These are phyloP conservation scores for Wiebesia pumilae DNA, from an alignment of 1,140 invertebrate species.

Conservation along the genomic window DNA sequence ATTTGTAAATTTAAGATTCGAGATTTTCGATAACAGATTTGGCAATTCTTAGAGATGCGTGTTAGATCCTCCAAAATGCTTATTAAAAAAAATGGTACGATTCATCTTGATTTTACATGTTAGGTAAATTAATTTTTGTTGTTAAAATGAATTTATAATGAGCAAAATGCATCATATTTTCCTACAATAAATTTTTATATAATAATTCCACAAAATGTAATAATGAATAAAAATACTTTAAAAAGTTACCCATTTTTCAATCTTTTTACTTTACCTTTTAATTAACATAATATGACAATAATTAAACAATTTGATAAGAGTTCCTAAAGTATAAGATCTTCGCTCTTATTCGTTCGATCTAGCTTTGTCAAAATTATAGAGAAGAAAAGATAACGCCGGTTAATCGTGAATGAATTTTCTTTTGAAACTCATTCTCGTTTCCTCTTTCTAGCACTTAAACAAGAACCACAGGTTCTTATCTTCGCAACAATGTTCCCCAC, in stretches of 20 bases:
- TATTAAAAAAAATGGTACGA: background rate
- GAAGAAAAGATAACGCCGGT: background rate
- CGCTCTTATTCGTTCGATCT: too few relatives aligned
- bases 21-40: background rate
- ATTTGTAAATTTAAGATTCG: background rate
- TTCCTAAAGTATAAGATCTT: too few relatives aligned
- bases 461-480: background rate
- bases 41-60: background rate
- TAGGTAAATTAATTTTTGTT: background rate
- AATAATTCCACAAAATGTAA: too few relatives aligned
- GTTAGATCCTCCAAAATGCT: background rate
- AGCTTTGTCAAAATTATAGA: background rate
- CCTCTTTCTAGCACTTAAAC: background rate
- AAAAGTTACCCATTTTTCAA: too few relatives aligned
- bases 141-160: too few relatives aligned
- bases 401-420: background rate
- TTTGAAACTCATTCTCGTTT: background rate
- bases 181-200: too few relatives aligned
- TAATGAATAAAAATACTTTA: too few relatives aligned
- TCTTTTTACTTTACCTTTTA: too few relatives aligned
- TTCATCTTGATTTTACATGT: slow-evolving; percentile 1
- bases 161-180: too few relatives aligned
- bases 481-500: background rate
- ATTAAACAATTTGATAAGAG: too few relatives aligned
- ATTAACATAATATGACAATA: too few relatives aligned